A percentile compares a stretch with the other conserved stretches of the same genome.
These are phyloP conservation scores for Aphis craccivora DNA, from an alignment of 1,140 invertebrate species.

Conservation along the genomic window DNA sequence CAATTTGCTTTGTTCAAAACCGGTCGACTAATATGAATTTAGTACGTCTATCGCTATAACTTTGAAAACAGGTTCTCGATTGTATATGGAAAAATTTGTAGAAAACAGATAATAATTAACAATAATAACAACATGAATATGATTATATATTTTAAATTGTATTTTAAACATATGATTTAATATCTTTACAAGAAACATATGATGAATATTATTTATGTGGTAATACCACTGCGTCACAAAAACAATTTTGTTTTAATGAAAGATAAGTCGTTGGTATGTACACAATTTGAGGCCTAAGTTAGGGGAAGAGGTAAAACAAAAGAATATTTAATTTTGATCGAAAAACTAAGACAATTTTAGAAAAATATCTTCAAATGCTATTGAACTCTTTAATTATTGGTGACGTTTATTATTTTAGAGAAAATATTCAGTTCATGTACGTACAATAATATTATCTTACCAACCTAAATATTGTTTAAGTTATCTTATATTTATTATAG, in stretches of 20 bases:
- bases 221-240: background rate
- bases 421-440: too few species aligned
- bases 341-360: background rate
- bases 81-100: background rate
- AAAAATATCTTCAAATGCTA: background rate
- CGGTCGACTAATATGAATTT: slow-evolving; percentile 26
- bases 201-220: background rate
- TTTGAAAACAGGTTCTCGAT: slow-evolving; percentile 24
- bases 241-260: background rate
- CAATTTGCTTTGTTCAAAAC: slow-evolving; percentile 1
- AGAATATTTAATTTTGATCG: background rate
- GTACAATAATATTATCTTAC: too few species aligned
- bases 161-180: background rate
- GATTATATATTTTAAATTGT: background rate
- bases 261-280: background rate
- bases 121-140: background rate
- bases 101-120: slow-evolving; percentile 18
- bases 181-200: background rate
- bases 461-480: too few species aligned
- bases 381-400: background rate
- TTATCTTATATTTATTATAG: too few species aligned
- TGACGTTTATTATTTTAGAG: background rate
- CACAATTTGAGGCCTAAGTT: slow-evolving; percentile 4
- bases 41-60: background rate
- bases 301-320: background rate